Conservation (phyloP, 2,888 invertebrate species). For the Thymelicus acteon region DNA sequence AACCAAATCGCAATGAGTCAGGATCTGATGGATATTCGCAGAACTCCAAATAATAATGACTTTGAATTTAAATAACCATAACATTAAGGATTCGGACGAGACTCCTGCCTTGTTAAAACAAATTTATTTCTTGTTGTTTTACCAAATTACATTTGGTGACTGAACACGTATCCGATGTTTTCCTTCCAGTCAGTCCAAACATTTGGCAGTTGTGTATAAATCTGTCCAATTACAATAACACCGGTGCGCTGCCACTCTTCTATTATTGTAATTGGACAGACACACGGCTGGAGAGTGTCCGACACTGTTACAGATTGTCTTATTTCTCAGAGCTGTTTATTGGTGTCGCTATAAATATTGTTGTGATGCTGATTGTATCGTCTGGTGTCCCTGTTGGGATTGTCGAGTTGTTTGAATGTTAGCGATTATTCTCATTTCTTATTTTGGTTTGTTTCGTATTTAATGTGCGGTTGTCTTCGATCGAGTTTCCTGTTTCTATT, state of each 20-base stretch:
- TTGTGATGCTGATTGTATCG: slow-evolving; percentile 13
- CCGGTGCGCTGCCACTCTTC: slow-evolving; percentile 16
- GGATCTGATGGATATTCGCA: not conserved
- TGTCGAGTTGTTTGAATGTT: slow-evolving; percentile 1
- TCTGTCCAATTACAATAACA: slow-evolving; percentile 26
- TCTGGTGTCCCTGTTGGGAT: slow-evolving; percentile 5
- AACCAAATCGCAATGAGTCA: not conserved
- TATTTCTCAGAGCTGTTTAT: slow-evolving; percentile 18
- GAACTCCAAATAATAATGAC: not conserved
- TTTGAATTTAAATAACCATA: not conserved
- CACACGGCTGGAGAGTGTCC: slow-evolving; percentile 7
- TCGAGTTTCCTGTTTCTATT: no score
- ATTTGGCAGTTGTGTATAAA: slow-evolving; percentile 23
- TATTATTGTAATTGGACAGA: slow-evolving; percentile 12
- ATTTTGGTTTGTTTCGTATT: not conserved
- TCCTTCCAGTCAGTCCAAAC: not conserved
- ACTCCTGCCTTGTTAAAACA: no score
- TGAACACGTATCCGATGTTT: not conserved
- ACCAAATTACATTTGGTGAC: not conserved
- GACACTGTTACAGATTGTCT: slow-evolving; percentile 22
- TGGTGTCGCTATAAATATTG: slow-evolving; percentile 25
- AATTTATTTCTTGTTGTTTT: not conserved
- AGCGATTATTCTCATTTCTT: not conserved
- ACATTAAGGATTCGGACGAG: not conserved
- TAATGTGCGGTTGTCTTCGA: no score